Conservation (phyloP, 23 tunicate genomes). For the Trididemnum clinides region DNA sequence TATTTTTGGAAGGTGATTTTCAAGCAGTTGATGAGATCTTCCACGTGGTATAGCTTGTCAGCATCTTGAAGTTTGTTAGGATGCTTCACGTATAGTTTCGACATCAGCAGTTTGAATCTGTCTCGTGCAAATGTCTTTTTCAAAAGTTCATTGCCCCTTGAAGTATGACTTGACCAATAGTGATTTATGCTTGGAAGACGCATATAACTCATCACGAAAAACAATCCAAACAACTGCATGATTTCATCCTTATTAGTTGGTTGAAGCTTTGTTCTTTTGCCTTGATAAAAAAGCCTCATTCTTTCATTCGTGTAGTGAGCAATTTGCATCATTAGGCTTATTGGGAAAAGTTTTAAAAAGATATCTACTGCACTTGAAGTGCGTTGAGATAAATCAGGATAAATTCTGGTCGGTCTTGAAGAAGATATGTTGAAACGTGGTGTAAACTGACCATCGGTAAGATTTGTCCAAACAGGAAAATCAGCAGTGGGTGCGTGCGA, state of each 20-base stretch:
- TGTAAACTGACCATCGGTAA: background rate
- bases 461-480: background rate
- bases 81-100: background rate
- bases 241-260: constrained; percentile 1
- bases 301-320: constrained; percentile 5
- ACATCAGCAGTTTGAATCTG: background rate
- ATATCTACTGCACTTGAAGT: background rate
- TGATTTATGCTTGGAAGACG: background rate
- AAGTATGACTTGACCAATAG: background rate
- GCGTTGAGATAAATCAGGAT: background rate
- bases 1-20: too few species aligned
- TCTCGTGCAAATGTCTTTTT: background rate
- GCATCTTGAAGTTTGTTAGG: background rate
- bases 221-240: constrained; percentile 7
- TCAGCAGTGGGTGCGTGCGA: background rate
- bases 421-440: background rate
- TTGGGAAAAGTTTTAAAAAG: background rate
- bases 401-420: background rate
- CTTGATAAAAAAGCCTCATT: background rate
- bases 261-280: background rate
- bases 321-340: background rate
- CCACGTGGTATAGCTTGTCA: background rate
- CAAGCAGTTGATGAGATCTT: too few species aligned
- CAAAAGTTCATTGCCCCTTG: background rate
- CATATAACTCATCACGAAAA: background rate